These are phyloP conservation scores for Harlomillsia oculata DNA, from an alignment of 1,140 invertebrate species.

Conservation along the genomic window DNA sequence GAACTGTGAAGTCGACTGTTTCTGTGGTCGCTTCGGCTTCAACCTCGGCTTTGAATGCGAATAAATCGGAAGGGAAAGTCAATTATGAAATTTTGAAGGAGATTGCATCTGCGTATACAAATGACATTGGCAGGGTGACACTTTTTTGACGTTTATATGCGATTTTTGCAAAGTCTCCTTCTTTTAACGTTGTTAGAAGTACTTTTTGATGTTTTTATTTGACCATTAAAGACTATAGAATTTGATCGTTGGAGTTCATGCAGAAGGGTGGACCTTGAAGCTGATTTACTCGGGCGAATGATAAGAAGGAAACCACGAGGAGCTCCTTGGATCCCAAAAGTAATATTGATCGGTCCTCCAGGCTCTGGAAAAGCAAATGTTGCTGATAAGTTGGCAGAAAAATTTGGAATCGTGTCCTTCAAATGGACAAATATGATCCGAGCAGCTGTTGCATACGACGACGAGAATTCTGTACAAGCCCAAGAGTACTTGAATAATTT, in stretches of 20 bases:
- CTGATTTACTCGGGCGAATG: constrained; percentile 21
- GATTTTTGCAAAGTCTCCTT: not conserved
- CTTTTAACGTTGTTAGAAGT: not conserved
- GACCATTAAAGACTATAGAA: constrained; percentile 6
- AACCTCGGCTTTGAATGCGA: not conserved
- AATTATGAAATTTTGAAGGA: constrained; percentile 15
- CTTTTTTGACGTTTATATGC: not conserved
- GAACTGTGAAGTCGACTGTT: not conserved
- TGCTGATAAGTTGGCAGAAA: constrained; percentile 17
- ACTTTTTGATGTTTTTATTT: not conserved
- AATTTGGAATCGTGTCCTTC: constrained; percentile 14
- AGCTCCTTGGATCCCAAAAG: constrained; percentile 30
- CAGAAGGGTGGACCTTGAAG: constrained; percentile 12
- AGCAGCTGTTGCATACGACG: constrained; percentile 6
- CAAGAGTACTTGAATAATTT: constrained; percentile 25
- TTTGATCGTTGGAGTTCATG: constrained; percentile 15
- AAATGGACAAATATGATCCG: constrained; percentile 25
- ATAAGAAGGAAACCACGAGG: constrained; percentile 13
- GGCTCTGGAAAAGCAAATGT: not conserved
- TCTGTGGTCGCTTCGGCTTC: not conserved
- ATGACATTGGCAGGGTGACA: constrained; percentile 16
- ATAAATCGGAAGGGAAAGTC: too few relatives aligned
- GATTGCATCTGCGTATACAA: constrained; percentile 8
- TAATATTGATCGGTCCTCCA: constrained; percentile 9
- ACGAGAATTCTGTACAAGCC: constrained; percentile 5